phyloP scores from a whole-genome alignment of 2,113 vertebrate species.

The Ia io region DNA sequence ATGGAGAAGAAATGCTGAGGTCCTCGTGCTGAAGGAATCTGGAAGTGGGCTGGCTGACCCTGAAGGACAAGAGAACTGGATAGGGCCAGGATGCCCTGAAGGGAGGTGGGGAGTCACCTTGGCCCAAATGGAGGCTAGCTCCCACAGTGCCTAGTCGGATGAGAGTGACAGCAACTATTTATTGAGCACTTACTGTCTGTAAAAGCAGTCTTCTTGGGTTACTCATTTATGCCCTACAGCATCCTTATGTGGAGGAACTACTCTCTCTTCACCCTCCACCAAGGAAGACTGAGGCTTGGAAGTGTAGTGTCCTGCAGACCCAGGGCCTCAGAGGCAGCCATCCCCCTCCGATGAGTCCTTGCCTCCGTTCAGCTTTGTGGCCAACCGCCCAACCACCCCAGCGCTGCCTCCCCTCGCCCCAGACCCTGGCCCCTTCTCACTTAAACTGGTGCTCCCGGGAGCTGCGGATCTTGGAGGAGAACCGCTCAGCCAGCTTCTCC shows the following conservation, averaged over 20 bases:
- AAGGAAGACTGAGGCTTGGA: not conserved
- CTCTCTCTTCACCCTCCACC: not conserved
- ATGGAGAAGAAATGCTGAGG: not conserved
- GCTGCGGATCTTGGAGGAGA: constrained; percentile 97
- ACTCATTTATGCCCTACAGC: not conserved
- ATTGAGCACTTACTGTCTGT: not conserved
- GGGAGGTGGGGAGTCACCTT: not conserved
- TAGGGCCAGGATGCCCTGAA: not conserved
- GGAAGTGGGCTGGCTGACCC: not conserved
- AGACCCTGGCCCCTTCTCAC: constrained; percentile 81
- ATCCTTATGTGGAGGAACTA: not conserved
- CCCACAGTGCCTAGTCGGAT: not conserved
- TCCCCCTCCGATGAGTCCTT: not conserved
- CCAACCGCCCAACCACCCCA: not conserved
- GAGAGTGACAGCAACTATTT: not conserved
- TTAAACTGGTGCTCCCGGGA: constrained; percentile 97
- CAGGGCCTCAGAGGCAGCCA: not conserved
- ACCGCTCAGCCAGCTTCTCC: constrained; percentile 97
- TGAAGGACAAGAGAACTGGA: not conserved
- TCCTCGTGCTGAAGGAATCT: not conserved
- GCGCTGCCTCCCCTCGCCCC: fast-evolving
- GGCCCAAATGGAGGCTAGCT: not conserved
- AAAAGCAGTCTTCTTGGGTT: not conserved
- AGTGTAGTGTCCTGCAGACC: not conserved
- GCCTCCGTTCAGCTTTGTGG: fast-evolving